Conservation (phyloP, 2,888 invertebrate genomes). For the Tyria jacobaeae region DNA sequence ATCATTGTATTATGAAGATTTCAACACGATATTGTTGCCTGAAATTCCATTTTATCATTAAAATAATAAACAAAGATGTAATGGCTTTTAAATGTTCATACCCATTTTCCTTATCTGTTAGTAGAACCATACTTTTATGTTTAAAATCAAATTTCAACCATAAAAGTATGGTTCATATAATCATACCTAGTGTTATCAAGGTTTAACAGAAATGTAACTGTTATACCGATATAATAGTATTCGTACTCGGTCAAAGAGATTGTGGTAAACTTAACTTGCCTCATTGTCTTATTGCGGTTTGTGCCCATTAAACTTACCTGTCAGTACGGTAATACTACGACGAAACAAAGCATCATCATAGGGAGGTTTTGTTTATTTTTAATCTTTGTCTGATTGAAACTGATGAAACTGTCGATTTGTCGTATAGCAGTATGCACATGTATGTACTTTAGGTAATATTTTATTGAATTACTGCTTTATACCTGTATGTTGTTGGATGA, state of each 20-base stretch:
- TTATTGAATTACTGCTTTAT: neutral
- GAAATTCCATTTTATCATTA: neutral
- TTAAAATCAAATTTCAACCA: no score
- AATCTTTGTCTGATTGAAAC: neutral
- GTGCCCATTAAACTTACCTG: conserved; percentile 5
- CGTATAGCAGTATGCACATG: neutral
- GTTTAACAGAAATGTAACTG: conserved; percentile 1
- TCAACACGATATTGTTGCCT: neutral
- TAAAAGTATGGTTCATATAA: no score
- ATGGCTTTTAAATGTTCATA: neutral
- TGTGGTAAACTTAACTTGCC: conserved; percentile 14
- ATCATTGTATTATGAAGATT: neutral
- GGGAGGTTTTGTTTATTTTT: neutral
- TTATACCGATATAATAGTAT: neutral
- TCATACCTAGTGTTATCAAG: neutral
- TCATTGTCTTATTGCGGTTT: conserved; percentile 15
- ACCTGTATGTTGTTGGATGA: neutral
- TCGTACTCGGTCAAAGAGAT: conserved; percentile 12
- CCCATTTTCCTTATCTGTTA: neutral
- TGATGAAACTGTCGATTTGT: neutral
- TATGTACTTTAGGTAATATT: no score
- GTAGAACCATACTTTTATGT: neutral
- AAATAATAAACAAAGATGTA: neutral
- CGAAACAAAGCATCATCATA: conserved; percentile 7
- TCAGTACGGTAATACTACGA: conserved; percentile 3